Base-by-base conservation (phyloP, 2,888 invertebrate species). In the Pilophorus perplexus region DNA sequence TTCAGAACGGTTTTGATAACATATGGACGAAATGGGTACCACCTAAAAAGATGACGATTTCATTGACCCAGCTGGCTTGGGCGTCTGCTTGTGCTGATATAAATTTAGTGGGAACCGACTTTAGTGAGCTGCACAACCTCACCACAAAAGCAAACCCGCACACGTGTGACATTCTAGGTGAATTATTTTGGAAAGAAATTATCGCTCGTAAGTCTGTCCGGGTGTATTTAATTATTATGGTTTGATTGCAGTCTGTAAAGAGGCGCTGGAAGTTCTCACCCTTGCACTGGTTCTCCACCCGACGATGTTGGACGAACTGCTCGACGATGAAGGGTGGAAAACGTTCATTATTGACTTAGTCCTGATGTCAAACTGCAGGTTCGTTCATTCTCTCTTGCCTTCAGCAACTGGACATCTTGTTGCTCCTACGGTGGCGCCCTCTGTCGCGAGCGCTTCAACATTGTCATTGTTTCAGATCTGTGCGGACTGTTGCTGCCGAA, bases 181-280 rank as follows among this genome's bases (percentile, higher is more conserved):
- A 76, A 78, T 74, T n/a, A n/a, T n/a, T n/a, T n/a, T n/a, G n/a
- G n/a, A n/a, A n/a, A n/a, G n/a, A n/a, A n/a, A n/a, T n/a, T n/a
- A n/a, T n/a, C n/a, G n/a, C 2, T 42, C 16, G 20, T 2, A 18
- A 38, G 10, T 44, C 18, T 42, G 2, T 42, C 14, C 2, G 20
- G 3, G 23, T 46, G 4, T 46, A 5, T 2, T 18, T 55, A n/a
- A 20, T 52, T 4, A 18, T 44, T 57, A 44, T 40, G 10, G 16
- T 64, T 38, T 44, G 25, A 52, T 67, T 68, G 74, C 78, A 80
- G 88, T 93, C 75, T 93, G 93, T 74, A 89, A 92, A 73, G 96
- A 96, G 79, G 92, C 94, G 52, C 81, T 97, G 76, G 96, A 97
- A 80, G 88, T 94, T 69, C 81, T 97, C 69, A 92, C 93, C 55